Evolutionary conservation across 1,140 invertebrate species (phyloP), one percentile per base, ranked within the genome.

Genomic region (Zaprionus lachaisei): DNA sequence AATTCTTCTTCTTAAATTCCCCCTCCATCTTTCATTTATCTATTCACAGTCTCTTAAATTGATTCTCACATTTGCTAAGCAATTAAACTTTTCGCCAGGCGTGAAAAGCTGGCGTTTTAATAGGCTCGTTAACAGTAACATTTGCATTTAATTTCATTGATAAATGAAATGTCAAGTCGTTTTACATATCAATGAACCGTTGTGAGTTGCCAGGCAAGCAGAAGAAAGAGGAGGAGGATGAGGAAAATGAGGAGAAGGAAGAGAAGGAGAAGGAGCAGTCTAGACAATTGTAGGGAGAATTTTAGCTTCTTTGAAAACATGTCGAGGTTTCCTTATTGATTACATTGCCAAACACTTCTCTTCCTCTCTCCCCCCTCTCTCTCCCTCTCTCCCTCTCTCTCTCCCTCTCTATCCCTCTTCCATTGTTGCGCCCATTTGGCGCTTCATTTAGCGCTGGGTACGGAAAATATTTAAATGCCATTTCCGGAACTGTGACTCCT

Each of bases 141-240:
- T 72, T 75, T 75, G 55, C 80, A 56, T 87, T 89, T 87, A 81
- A 87, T 87, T 87, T 87, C 68, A 87, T 87, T 83, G 79, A 81
- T 79, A 81, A 83, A 89, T 83, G 77, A 81, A 87, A 89, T 83
- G 78, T 73, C 78, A 87, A 87, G 84, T 81, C 78, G 77, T 73
- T 87, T 87, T 74, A 84, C 84, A 87, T 87, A 87, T 89, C 84
- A 87, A 67, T 87, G 84, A 71, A 89, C 81, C n/a, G 41, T 89
- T 77, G 57, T 9, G 62, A 60, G 57, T 7, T 20, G 17, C 12
- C 12, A 26, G n/a, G 31, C 9, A 34, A 34, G 9, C 31, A 34
- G 31, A 34, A 34, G 31, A 0, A 34, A 38, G 34, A 17, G 11
- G 24, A 15, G 15, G 5, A 44, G 2, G 1, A 20, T 20, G 20